Conservation (phyloP, 1,140 invertebrate species). For the Odontomachus brunneus region DNA sequence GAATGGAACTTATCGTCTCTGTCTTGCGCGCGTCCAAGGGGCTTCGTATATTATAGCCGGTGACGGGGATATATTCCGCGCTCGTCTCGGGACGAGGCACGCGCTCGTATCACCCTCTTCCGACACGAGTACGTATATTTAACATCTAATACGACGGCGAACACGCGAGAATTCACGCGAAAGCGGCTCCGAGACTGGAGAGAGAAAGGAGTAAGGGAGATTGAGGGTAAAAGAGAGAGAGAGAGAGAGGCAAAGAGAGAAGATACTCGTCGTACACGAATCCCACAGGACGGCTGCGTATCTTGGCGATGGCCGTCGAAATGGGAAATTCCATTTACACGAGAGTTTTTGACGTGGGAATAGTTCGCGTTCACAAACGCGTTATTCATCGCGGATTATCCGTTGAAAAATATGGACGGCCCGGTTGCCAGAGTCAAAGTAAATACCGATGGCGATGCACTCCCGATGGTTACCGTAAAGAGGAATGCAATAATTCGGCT, state of each 20-base stretch:
- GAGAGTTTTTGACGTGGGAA: constrained; percentile 55
- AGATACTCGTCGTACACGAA: constrained; percentile 11
- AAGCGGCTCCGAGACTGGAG: background rate
- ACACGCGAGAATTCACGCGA: constrained; percentile 47
- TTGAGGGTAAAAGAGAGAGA: constrained; percentile 17
- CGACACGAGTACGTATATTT: constrained; percentile 70
- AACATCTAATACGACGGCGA: constrained; percentile 69
- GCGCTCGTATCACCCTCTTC: constrained; percentile 70
- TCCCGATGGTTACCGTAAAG: too few relatives aligned
- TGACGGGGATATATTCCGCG: constrained; percentile 64
- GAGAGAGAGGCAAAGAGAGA: background rate
- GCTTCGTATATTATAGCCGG: constrained; percentile 57
- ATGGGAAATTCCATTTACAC: constrained; percentile 58
- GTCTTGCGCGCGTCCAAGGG: constrained; percentile 48
- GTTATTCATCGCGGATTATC: constrained; percentile 51
- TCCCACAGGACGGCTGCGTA: constrained; percentile 38
- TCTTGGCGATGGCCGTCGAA: constrained; percentile 46
- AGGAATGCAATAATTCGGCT: too few relatives aligned
- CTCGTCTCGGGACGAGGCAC: constrained; percentile 60
- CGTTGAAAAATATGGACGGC: constrained; percentile 32
- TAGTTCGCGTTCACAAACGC: constrained; percentile 44
- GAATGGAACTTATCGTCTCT: constrained; percentile 64
- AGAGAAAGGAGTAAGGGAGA: background rate
- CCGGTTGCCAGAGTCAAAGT: background rate
- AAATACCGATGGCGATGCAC: too few relatives aligned